Percentiles rank a stretch among this genome's conserved stretches.
phyloP scores from a whole-genome alignment of 2,888 invertebrate genomes.

The Nemapogon koenigi region DNA sequence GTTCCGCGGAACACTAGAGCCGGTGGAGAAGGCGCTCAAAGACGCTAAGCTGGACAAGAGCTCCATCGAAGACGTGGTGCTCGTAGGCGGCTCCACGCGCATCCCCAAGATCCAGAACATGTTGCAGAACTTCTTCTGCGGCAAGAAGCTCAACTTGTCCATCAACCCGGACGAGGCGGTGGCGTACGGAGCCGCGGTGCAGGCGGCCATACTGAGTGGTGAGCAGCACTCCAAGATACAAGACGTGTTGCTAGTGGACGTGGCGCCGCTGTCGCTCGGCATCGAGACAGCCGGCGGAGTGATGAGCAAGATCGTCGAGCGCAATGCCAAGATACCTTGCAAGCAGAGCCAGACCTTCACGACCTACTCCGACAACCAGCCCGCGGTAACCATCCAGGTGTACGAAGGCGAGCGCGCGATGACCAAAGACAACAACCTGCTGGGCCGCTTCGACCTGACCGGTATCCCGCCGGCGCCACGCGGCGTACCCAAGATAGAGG shows the following conservation, averaged over 20 bases:
- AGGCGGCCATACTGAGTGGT: slow-evolving; percentile 75
- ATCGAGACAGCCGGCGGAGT: slow-evolving; percentile 83
- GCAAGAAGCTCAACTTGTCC: slow-evolving; percentile 73
- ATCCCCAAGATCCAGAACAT: slow-evolving; percentile 81
- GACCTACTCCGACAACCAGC: slow-evolving; percentile 83
- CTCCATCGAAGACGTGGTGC: slow-evolving; percentile 77
- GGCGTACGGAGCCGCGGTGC: slow-evolving; percentile 78
- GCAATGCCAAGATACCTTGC: slow-evolving; percentile 75
- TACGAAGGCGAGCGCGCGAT: slow-evolving; percentile 81
- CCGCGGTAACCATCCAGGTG: slow-evolving; percentile 75
- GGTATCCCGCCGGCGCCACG: slow-evolving; percentile 75
- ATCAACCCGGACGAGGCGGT: slow-evolving; percentile 85
- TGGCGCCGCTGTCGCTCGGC: slow-evolving; percentile 71
- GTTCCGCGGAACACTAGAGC: slow-evolving; percentile 75
- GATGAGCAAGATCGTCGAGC: slow-evolving; percentile 77
- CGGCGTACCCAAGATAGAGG: slow-evolving; percentile 72
- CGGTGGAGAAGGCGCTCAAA: slow-evolving; percentile 78
- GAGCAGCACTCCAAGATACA: slow-evolving; percentile 79
- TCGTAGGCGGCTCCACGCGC: slow-evolving; percentile 83
- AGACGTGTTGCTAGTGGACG: slow-evolving; percentile 67
- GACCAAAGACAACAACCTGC: slow-evolving; percentile 78
- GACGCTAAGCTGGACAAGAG: slow-evolving; percentile 83
- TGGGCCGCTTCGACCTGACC: slow-evolving; percentile 69
- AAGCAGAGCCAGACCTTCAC: slow-evolving; percentile 77
- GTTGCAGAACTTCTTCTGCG: slow-evolving; percentile 77